Percentiles rank a stretch among this genome's conserved stretches.
phyloP scores from a whole-genome alignment of 2,113 vertebrate species.

The Myotis lucifugus region DNA sequence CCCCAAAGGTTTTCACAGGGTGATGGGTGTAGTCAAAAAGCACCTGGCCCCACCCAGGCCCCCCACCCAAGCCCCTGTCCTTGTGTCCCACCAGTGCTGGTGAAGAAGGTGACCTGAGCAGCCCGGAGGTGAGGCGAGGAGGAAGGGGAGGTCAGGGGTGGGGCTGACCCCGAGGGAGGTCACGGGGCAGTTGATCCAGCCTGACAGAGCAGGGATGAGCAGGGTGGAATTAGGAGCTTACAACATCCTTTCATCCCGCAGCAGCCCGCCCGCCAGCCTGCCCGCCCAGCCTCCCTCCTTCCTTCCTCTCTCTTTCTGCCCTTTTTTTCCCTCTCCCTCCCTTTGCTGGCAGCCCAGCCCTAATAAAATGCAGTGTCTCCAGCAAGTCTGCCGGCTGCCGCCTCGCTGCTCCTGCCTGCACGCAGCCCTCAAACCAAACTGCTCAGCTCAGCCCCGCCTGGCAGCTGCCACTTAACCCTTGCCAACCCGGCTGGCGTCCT shows the following conservation, averaged over 20 bases:
- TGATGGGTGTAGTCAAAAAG: neutral
- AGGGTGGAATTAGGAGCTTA: slow-evolving; percentile 79
- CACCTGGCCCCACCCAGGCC: neutral
- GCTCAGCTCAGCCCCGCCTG: slow-evolving; percentile 73
- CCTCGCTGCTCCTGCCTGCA: slow-evolving; percentile 85
- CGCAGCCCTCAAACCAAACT: slow-evolving; percentile 84
- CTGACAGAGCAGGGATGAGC: slow-evolving; percentile 61
- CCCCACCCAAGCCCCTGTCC: neutral
- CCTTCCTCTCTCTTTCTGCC: slow-evolving; percentile 76
- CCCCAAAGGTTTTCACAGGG: neutral
- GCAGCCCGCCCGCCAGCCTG: slow-evolving; percentile 63
- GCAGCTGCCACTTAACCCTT: slow-evolving; percentile 83
- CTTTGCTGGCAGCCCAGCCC: slow-evolving; percentile 87
- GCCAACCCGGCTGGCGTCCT: slow-evolving; percentile 62
- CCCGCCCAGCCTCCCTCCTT: slow-evolving; percentile 74
- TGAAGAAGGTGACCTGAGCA: neutral
- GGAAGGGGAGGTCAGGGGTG: slow-evolving; percentile 70
- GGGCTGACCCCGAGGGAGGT: slow-evolving; percentile 76
- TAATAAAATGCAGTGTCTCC: slow-evolving; percentile 93
- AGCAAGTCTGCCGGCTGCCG: slow-evolving; percentile 89
- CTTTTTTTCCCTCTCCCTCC: slow-evolving; percentile 74
- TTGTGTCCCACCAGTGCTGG: neutral
- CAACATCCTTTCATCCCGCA: slow-evolving; percentile 74
- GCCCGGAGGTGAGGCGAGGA: slow-evolving; percentile 53
- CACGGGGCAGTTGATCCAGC: slow-evolving; percentile 80